phyloP scores from a whole-genome alignment of 2,888 invertebrate species.

The Lycaena phlaeas region DNA sequence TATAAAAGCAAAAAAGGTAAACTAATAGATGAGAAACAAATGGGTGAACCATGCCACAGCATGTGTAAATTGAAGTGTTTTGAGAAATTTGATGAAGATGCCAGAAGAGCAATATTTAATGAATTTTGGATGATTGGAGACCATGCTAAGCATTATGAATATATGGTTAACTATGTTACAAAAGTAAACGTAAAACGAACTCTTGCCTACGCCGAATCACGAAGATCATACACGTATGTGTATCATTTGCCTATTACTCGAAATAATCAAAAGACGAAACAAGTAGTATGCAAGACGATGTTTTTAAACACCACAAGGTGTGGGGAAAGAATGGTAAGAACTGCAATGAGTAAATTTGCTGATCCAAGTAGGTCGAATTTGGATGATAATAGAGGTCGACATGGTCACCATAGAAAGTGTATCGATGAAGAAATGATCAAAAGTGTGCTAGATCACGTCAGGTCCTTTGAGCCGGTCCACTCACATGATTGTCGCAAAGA shows the following conservation, averaged over 20 bases:
- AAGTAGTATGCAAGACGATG: not conserved
- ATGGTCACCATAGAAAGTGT: conserved; percentile 10
- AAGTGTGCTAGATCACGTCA: conserved; percentile 10
- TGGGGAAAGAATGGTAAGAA: conserved; percentile 14
- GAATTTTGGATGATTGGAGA: not conserved
- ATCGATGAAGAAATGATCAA: conserved; percentile 11
- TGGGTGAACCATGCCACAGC: not conserved
- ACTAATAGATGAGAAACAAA: not conserved
- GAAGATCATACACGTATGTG: not conserved
- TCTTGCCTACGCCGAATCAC: not conserved
- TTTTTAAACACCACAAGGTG: conserved; percentile 1
- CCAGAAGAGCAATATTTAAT: not conserved
- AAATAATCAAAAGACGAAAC: not conserved
- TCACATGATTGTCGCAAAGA: conserved; percentile 14
- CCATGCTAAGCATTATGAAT: not conserved
- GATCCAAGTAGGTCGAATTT: conserved; percentile 9
- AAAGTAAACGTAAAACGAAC: not conserved
- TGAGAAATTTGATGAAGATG: not conserved
- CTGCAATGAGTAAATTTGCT: conserved; percentile 1
- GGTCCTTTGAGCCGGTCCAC: conserved; percentile 10
- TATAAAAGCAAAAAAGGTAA: not conserved
- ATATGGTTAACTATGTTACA: not conserved
- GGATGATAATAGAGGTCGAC: conserved; percentile 12
- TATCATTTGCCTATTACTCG: not conserved
- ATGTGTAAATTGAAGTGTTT: not conserved